phyloP scores from a whole-genome alignment of 2,888 invertebrate genomes.

The Oscheius sp. region DNA sequence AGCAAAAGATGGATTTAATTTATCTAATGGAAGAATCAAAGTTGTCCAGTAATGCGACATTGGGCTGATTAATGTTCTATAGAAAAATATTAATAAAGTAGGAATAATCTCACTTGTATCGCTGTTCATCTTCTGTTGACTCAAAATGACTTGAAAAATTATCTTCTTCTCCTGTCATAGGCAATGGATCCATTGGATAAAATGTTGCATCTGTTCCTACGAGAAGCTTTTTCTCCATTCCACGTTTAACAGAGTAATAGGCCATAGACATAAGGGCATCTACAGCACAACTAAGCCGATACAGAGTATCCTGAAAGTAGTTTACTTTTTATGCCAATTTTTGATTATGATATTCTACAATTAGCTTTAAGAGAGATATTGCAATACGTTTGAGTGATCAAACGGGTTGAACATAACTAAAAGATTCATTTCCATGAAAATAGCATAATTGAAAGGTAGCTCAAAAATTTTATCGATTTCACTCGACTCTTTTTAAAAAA shows the following conservation, averaged over 20 bases:
- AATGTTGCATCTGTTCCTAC: not conserved
- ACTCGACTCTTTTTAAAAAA: too few relatives aligned
- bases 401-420: too few relatives aligned
- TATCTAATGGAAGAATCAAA: not conserved
- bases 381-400: too few relatives aligned
- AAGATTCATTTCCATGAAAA: not conserved
- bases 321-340: too few relatives aligned
- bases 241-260: not conserved
- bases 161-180: not conserved
- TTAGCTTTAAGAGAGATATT: too few relatives aligned
- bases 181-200: slow-evolving; percentile 18
- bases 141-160: not conserved
- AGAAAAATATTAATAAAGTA: not conserved
- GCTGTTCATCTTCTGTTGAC: not conserved
- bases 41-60: not conserved
- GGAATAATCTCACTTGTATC: slow-evolving; percentile 5
- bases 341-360: too few relatives aligned
- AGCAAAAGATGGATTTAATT: slow-evolving; percentile 1
- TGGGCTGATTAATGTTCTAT: not conserved
- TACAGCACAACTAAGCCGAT: not conserved
- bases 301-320: not conserved
- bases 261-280: not conserved
- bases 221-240: not conserved
- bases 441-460: too few relatives aligned
- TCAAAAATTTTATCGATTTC: too few relatives aligned